phyloP scores from a whole-genome alignment of 2,113 vertebrate genomes.

The Rattus rattus region DNA sequence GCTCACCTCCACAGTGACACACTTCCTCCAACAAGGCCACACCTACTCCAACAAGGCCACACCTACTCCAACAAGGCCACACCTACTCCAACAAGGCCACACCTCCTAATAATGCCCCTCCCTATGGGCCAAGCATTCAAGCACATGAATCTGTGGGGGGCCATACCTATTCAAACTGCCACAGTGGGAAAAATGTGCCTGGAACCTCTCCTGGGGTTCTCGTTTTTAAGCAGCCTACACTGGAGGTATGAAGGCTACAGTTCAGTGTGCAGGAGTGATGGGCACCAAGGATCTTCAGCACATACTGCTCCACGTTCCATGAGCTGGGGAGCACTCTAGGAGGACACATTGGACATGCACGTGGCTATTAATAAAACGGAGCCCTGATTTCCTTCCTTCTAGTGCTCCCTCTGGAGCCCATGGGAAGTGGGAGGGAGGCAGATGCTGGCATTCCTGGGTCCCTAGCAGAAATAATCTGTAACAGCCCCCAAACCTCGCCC shows the following conservation, averaged over 20 bases:
- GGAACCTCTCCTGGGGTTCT: neutral
- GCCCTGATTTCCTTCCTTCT: neutral
- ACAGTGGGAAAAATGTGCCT: neutral
- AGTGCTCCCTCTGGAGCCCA: neutral
- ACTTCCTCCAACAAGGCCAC: neutral
- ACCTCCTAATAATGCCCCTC: neutral
- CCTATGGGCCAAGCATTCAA: neutral
- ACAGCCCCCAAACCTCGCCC: slow-evolving; percentile 50
- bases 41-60: no score
- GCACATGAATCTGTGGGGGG: neutral
- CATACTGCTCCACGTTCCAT: fast-evolving
- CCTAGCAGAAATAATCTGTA: slow-evolving; percentile 20
- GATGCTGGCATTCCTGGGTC: slow-evolving; percentile 28
- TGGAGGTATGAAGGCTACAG: neutral
- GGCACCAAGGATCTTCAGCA: neutral
- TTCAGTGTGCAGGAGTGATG: neutral
- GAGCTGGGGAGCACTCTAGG: neutral
- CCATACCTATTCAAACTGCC: neutral
- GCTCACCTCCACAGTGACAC: neutral
- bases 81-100: neutral
- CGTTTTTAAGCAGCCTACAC: neutral
- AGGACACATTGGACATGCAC: neutral
- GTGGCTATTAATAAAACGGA: neutral
- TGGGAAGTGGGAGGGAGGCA: fast-evolving
- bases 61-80: neutral